Percentiles rank a stretch among this genome's conserved stretches.
Conservation (phyloP, 1,140 invertebrate genomes). For the Orussus abietinus region DNA sequence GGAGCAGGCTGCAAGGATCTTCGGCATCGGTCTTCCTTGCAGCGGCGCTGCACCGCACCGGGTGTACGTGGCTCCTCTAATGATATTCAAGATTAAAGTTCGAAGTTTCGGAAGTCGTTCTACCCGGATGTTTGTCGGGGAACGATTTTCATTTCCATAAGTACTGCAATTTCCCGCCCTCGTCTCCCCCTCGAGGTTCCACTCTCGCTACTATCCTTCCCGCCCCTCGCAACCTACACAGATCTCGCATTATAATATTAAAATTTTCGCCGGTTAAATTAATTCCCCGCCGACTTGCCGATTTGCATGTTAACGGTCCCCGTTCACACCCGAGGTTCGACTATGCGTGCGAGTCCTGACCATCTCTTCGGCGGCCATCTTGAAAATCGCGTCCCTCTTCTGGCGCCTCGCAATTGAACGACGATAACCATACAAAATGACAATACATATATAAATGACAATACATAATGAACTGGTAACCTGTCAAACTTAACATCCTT, state of each 20-base stretch:
- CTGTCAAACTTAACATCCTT: no score
- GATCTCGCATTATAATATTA: slow-evolving; percentile 39
- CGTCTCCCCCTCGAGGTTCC: neutral
- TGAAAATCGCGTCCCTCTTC: no score
- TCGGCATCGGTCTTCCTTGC: no score
- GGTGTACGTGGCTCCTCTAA: slow-evolving; percentile 29
- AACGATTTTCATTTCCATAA: slow-evolving; percentile 48
- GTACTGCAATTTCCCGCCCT: slow-evolving; percentile 34
- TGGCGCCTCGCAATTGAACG: no score
- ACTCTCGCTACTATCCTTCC: slow-evolving; percentile 12
- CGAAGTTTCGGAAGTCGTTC: slow-evolving; percentile 32
- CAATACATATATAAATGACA: no score
- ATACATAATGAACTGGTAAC: no score
- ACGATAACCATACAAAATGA: no score
- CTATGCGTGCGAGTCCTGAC: no score
- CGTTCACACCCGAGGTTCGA: no score
- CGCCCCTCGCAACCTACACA: slow-evolving; percentile 21
- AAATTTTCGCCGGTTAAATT: slow-evolving; percentile 37
- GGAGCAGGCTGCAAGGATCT: no score
- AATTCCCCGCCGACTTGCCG: slow-evolving; percentile 23
- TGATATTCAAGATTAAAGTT: slow-evolving; percentile 47
- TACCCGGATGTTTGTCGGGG: slow-evolving; percentile 36
- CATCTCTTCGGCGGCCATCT: no score
- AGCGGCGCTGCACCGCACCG: no score
- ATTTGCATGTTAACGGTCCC: slow-evolving; percentile 41